Percentiles rank a stretch among this genome's conserved stretches.
Conservation (phyloP, 2,113 vertebrate species). For the Tenrec ecaudatus region DNA sequence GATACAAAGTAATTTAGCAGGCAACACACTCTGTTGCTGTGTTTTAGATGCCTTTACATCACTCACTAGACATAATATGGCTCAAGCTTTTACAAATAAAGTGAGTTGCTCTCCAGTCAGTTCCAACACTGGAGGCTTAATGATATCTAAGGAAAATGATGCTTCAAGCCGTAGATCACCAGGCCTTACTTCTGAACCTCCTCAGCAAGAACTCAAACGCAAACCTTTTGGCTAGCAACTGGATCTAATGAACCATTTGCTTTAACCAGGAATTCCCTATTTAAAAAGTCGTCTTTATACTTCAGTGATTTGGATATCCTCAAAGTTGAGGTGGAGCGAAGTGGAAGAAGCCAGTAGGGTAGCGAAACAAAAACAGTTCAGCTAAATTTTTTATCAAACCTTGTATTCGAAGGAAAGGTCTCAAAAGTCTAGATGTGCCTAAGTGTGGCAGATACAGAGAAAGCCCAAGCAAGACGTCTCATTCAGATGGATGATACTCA, state of each 20-base stretch:
- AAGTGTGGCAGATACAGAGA: background rate
- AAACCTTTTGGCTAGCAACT: background rate
- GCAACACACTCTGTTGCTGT: background rate
- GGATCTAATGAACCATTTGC: background rate
- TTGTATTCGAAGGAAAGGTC: background rate
- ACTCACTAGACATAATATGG: background rate
- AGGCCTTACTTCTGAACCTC: background rate
- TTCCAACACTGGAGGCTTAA: background rate
- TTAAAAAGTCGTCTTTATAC: background rate
- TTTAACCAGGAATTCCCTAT: background rate
- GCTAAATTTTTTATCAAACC: background rate
- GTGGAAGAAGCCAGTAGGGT: background rate
- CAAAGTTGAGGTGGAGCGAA: background rate
- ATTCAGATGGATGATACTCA: background rate
- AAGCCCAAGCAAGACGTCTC: background rate
- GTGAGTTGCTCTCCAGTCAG: background rate
- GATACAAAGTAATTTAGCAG: background rate
- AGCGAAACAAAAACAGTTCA: background rate
- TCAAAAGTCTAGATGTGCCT: rapidly evolving
- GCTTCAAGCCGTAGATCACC: background rate
- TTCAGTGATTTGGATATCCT: background rate
- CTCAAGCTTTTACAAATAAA: background rate
- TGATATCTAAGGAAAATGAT: background rate
- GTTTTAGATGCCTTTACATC: background rate
- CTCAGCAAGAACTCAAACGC: background rate